Evolutionary conservation across 1,140 invertebrate genomes (phyloP), one percentile per base, ranked within the genome.

Genomic region (Helicoverpa armigera): DNA sequence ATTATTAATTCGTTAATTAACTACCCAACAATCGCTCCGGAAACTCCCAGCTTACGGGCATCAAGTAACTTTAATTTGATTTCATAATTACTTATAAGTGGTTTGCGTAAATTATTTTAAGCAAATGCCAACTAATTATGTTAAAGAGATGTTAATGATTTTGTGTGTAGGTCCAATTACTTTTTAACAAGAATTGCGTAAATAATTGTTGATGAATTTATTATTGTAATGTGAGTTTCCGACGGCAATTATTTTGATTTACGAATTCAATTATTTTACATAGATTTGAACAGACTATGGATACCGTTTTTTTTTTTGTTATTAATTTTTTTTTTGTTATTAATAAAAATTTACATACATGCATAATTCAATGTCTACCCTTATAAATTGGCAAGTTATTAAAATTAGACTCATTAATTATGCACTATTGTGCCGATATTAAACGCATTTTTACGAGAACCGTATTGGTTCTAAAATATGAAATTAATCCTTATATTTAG

Each of bases 351-450:
- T n/a, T n/a, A n/a, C n/a, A n/a, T 35, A 35, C 35, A 35, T 7
- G 35, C 35, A 5, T 7, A 43, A 43, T 43, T 43, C 7, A 9
- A 43, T 43, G 0, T 7, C 35, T 43, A 43, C 35, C 35, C 35
- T 9, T 43, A 43, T 43, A 5, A 43, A 43, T 43, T 9, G 5
- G 35, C 35, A 43, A 43, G 4, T 43, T 9, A 43, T 43, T 43
- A 43, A 43, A 29, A 29, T 29, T 29, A 11, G 58, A 14, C 16
- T 16, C 58, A 60, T 29, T 60, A 23, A 29, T 29, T 43, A 43
- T 29, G 58, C 58, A 60, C 58, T 60, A 31, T 60, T 60, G 58
- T 60, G 58, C 58, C 11, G 58, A 60, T 60, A 60, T 58, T 54
- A 54, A 43, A 43, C 7, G 35, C 13, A n/a, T 54, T 54, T n/a